These are phyloP conservation scores for Bolinopsis microptera DNA, from an alignment of 37 sponge, comb jelly and placozoan species.

Conservation along the genomic window DNA sequence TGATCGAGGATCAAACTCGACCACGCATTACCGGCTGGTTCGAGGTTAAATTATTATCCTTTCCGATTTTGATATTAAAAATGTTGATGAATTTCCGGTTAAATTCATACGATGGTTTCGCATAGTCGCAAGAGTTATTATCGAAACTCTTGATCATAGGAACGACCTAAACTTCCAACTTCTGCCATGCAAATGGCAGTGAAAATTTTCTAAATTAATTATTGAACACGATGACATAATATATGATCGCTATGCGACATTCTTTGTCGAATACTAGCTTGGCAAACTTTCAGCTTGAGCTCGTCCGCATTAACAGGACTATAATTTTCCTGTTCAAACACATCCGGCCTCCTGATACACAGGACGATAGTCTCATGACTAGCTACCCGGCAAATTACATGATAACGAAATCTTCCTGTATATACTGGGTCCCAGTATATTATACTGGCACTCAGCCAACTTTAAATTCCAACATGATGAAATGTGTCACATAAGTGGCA, in stretches of 20 bases:
- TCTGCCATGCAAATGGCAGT: too few species aligned
- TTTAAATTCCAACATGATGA: neutral
- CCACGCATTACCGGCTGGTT: neutral
- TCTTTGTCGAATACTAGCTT: too few species aligned
- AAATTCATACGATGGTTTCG: neutral
- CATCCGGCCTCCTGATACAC: neutral
- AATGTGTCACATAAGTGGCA: neutral
- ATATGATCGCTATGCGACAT: too few species aligned
- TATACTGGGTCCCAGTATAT: too few species aligned
- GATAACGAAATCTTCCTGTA: neutral
- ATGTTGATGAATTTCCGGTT: neutral
- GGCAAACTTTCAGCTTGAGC: too few species aligned
- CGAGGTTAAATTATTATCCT: neutral
- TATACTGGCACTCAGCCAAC: too few species aligned
- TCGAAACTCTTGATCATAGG: neutral
- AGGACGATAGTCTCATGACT: neutral
- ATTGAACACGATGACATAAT: too few species aligned
- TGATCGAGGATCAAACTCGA: too few species aligned
- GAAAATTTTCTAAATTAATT: too few species aligned
- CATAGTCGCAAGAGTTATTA: constrained; percentile 7
- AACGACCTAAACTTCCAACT: too few species aligned
- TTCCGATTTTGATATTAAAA: neutral
- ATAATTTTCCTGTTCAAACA: too few species aligned
- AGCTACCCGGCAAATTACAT: neutral
- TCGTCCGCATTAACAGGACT: too few species aligned